Conservation (phyloP, 2,113 vertebrate genomes). For the Terrapene triunguis region DNA sequence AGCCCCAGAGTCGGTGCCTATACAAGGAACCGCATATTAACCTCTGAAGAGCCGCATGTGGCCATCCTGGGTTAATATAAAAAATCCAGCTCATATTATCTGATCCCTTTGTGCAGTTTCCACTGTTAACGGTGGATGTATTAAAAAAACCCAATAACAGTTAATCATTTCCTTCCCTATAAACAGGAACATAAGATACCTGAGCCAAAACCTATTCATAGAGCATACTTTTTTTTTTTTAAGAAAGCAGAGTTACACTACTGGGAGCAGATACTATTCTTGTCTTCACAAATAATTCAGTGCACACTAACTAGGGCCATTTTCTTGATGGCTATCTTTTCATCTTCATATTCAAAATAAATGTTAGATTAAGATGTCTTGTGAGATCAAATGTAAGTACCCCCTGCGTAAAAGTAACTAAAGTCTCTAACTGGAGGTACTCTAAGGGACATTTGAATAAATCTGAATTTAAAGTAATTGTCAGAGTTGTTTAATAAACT, state of each 20-base stretch:
- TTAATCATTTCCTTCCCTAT: neutral
- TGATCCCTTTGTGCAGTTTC: neutral
- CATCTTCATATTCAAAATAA: neutral
- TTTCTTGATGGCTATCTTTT: neutral
- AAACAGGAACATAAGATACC: neutral
- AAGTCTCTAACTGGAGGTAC: neutral
- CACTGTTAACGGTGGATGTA: fast-evolving
- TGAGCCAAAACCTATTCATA: neutral
- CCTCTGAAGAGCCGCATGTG: too few species aligned
- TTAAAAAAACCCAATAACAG: neutral
- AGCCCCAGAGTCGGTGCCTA: too few species aligned
- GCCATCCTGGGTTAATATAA: neutral
- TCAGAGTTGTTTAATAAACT: neutral
- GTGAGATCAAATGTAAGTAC: neutral
- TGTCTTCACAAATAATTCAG: neutral
- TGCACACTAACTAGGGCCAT: fast-evolving
- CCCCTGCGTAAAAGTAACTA: neutral
- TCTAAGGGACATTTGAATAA: neutral
- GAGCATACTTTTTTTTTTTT: neutral
- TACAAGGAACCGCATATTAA: too few species aligned
- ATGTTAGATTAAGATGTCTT: neutral
- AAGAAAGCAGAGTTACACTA: neutral
- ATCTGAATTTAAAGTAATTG: neutral
- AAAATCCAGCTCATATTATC: fast-evolving
- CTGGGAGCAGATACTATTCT: fast-evolving